A percentile compares a stretch with the other conserved stretches of the same genome.
phyloP scores from a whole-genome alignment of 2,888 invertebrate genomes.

The Cantharis flavilabris region DNA sequence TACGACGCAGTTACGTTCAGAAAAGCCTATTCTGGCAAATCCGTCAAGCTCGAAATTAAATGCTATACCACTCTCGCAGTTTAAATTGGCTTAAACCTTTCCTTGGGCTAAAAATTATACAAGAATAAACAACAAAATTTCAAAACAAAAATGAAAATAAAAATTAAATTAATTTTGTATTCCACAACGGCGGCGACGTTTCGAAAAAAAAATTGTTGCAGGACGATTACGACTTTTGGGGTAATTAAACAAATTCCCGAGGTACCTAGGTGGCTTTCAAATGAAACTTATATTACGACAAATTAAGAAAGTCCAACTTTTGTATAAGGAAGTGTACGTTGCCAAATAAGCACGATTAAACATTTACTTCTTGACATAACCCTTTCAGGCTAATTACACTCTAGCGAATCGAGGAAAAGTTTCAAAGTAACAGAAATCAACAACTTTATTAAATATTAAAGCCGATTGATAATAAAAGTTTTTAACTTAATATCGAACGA shows the following conservation, averaged over 20 bases:
- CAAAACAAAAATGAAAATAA: not conserved
- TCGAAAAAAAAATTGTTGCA: not conserved
- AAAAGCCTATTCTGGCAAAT: slow-evolving; percentile 16
- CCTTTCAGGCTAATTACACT: not conserved
- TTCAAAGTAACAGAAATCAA: not conserved
- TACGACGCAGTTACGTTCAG: slow-evolving; percentile 13
- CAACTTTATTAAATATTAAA: not conserved
- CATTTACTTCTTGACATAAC: not conserved
- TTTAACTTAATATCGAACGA: not conserved
- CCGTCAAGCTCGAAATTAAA: slow-evolving; percentile 19
- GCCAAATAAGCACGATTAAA: slow-evolving; percentile 23
- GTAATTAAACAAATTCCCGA: slow-evolving; percentile 23
- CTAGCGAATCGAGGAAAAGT: not conserved
- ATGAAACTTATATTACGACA: slow-evolving; percentile 19
- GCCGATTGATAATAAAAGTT: not conserved
- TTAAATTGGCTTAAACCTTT: slow-evolving; percentile 10
- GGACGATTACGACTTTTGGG: slow-evolving; percentile 15
- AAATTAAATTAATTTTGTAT: not conserved
- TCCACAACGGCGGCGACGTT: not conserved
- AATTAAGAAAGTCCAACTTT: slow-evolving; percentile 23
- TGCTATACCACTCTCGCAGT: slow-evolving; percentile 5
- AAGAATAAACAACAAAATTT: not conserved
- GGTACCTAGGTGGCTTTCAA: not conserved
- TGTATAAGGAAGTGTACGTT: slow-evolving; percentile 22
- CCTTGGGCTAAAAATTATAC: not conserved